Evolutionary conservation across 2,888 invertebrate genomes (phyloP).

Genomic region (Coenonympha glycerion): DNA sequence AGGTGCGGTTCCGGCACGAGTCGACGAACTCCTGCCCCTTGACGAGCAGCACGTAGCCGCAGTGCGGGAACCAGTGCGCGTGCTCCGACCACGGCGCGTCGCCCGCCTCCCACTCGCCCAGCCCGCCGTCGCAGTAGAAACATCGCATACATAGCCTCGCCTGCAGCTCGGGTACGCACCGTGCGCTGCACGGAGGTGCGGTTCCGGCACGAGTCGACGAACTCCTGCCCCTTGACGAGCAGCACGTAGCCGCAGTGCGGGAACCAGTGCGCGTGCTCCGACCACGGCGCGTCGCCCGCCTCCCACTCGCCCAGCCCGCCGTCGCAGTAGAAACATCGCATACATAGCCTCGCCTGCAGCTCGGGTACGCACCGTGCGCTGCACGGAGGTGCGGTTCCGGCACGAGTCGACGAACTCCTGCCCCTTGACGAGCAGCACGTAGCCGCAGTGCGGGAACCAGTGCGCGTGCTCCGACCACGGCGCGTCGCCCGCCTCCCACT

Average conservation of each 20-base stretch:
- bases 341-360: too few species aligned
- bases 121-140: slow-evolving; percentile 92
- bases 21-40: slow-evolving; percentile 88
- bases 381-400: slow-evolving; percentile 37
- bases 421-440: slow-evolving; percentile 87
- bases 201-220: slow-evolving; percentile 74
- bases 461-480: slow-evolving; percentile 96
- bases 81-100: slow-evolving; percentile 97
- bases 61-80: slow-evolving; percentile 93
- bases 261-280: slow-evolving; percentile 96
- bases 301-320: slow-evolving; percentile 87
- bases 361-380: slow-evolving; percentile 42
- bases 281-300: slow-evolving; percentile 91
- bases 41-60: slow-evolving; percentile 86
- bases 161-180: slow-evolving; percentile 34
- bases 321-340: slow-evolving; percentile 83
- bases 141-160: neutral
- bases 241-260: slow-evolving; percentile 89
- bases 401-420: slow-evolving; percentile 81
- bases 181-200: slow-evolving; percentile 38
- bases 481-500: slow-evolving; percentile 84
- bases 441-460: slow-evolving; percentile 94
- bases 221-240: slow-evolving; percentile 87
- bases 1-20: slow-evolving; percentile 40
- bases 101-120: slow-evolving; percentile 82